These are phyloP conservation scores for Hormiphora californensis DNA, from an alignment of 37 sponge, comb jelly and placozoan genomes.

Conservation along the genomic window DNA sequence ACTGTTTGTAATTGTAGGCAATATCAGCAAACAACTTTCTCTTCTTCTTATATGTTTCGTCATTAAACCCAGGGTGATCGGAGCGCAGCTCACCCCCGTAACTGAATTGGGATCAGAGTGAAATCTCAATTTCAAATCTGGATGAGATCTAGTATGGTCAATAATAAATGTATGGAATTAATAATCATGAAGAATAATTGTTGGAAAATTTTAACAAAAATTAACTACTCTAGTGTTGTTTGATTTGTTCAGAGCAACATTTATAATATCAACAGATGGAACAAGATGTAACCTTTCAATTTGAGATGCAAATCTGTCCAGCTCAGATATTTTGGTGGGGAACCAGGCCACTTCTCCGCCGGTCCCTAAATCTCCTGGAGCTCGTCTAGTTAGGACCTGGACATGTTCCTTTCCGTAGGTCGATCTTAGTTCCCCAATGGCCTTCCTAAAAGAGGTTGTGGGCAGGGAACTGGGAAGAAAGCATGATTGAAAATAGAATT, in stretches of 20 bases:
- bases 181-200: too few relatives aligned
- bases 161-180: too few relatives aligned
- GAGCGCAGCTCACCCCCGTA: conserved; percentile 69
- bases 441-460: conserved; percentile 2
- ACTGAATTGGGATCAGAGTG: background rate
- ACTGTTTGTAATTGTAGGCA: conserved; percentile 94
- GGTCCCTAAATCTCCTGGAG: background rate
- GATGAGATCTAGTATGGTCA: too few relatives aligned
- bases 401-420: background rate
- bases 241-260: too few relatives aligned
- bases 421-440: background rate
- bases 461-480: too few relatives aligned
- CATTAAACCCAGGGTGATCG: conserved; percentile 97
- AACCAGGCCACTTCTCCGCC: conserved; percentile 84
- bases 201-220: too few relatives aligned
- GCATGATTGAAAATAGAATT: too few relatives aligned
- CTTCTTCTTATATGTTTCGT: conserved; percentile 74
- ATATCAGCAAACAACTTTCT: conserved; percentile 94
- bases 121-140: too few relatives aligned
- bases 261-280: too few relatives aligned
- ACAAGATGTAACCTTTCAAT: conserved; percentile 68
- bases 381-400: conserved; percentile 33
- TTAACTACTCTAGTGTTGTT: too few relatives aligned
- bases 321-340: conserved; percentile 79
- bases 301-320: conserved; percentile 86